Evolutionary conservation across 2,113 vertebrate species (phyloP), one percentile per base, ranked within the genome.

Genomic region (Apistogramma diplotaenia): DNA sequence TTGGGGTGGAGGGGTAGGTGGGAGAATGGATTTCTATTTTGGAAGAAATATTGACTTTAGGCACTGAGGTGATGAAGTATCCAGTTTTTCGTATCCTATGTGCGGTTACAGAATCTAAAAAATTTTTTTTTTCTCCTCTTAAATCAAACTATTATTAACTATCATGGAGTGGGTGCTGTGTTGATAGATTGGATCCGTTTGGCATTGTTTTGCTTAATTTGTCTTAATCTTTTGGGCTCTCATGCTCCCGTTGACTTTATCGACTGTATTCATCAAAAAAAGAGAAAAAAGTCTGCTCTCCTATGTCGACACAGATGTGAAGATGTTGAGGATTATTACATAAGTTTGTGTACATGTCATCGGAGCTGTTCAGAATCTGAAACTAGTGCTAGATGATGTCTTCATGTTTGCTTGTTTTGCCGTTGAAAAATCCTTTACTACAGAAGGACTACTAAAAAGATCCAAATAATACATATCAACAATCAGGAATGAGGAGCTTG

Each of bases 1-100:
- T 27, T 55, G 67, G 74, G 86, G 86, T 85, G 72, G 83, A 80
- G 71, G 77, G 83, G 65, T 76, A 76, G 87, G 87, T 78, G 87
- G 92, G 89, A 90, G 90, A 90, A 91, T 89, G 87, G 91, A 92
- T 92, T 93, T 93, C 86, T 93, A 88, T 93, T 93, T 93, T 89
- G 87, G 90, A 91, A 85, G 85, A 92, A 89, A 92, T 94, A 90
- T 94, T 93, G 91, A 93, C 89, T 93, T 89, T 86, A 85, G 89
- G 91, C 88, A 55, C 82, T 85, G 73, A 84, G 84, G 85, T 89
- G 89, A 92, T 91, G 87, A 88, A 80, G 78, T 86, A 82, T 88
- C 90, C 82, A 83, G 85, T 87, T 81, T 87, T 91, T 87, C 51
- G 56, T 77, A 84, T 84, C 79, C 80, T 86, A 29, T 89, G 79